Evolutionary conservation across 30 jellyfish, hydroid and myxozoan genomes (phyloP).

Genomic region (Aurelia coerulea): DNA sequence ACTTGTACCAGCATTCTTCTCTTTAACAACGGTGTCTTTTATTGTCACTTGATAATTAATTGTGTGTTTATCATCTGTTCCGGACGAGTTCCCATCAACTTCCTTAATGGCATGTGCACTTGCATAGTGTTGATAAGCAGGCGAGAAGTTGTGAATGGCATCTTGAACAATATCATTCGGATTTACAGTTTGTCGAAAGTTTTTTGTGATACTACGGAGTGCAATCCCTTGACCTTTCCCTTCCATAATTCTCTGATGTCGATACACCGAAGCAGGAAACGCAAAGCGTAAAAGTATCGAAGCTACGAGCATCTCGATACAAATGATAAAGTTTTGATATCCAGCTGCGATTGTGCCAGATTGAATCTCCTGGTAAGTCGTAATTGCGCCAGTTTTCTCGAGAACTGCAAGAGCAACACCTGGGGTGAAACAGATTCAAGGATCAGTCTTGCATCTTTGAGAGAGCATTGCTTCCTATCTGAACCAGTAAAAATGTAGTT

Average conservation of each 20-base stretch:
- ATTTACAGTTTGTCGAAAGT: conserved; percentile 87
- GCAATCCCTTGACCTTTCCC: conserved; percentile 79
- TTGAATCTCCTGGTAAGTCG: conserved; percentile 41
- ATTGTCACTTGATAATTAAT: conserved; percentile 88
- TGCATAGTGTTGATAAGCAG: conserved; percentile 94
- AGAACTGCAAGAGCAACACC: conserved; percentile 88
- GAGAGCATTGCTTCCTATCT: too few species aligned
- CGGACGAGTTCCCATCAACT: conserved; percentile 49
- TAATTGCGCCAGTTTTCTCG: conserved; percentile 86
- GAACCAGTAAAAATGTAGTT: too few species aligned
- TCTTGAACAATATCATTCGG: conserved; percentile 95
- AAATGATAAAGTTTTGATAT: conserved; percentile 87
- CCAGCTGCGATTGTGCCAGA: conserved; percentile 94
- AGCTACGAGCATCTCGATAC: conserved; percentile 96
- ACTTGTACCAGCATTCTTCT: conserved; percentile 34
- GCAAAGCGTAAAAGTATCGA: conserved; percentile 88
- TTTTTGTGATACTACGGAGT: conserved; percentile 74
- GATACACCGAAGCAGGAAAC: conserved; percentile 86
- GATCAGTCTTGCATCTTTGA: neutral
- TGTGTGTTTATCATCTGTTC: conserved; percentile 69
- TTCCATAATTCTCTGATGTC: conserved; percentile 77
- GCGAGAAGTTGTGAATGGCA: conserved; percentile 95
- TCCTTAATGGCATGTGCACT: conserved; percentile 76
- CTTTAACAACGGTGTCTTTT: conserved; percentile 51
- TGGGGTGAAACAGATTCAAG: conserved; percentile 4